Percentiles rank a stretch among this genome's conserved stretches.
These are phyloP conservation scores for Orientallactaga bullata DNA, from an alignment of 2,113 vertebrate species.

Conservation along the genomic window DNA sequence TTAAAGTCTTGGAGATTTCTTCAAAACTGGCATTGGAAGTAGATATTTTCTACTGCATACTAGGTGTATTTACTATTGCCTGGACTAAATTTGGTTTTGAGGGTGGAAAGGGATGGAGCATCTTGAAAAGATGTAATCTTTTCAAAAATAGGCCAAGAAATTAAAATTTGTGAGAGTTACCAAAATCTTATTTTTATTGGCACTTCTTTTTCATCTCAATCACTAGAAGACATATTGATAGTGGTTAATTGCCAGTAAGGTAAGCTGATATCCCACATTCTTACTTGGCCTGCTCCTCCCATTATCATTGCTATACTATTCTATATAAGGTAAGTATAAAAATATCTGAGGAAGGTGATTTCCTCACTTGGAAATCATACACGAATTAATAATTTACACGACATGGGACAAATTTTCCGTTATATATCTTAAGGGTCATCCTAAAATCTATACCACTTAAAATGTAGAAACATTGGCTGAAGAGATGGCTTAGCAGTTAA, in stretches of 20 bases:
- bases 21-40: constrained; percentile 67
- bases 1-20: constrained; percentile 53
- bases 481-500: too few species aligned
- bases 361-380: background rate
- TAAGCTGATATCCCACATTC: background rate
- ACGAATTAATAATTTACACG: background rate
- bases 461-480: background rate
- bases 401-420: background rate
- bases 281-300: background rate
- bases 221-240: background rate
- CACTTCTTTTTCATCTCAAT: constrained; percentile 29
- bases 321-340: background rate
- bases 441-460: background rate
- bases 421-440: background rate
- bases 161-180: background rate
- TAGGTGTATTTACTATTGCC: constrained; percentile 64
- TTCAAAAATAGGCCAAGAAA: constrained; percentile 32
- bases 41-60: constrained; percentile 41
- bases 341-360: constrained; percentile 6
- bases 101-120: background rate
- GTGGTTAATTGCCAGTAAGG: constrained; percentile 15
- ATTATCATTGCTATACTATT: constrained; percentile 2
- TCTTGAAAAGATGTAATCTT: constrained; percentile 47
- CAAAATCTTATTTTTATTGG: constrained; percentile 34
- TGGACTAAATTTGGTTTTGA: constrained; percentile 33